phyloP scores from a whole-genome alignment of 2,888 invertebrate species.

The Caenorhabditis sp. region DNA sequence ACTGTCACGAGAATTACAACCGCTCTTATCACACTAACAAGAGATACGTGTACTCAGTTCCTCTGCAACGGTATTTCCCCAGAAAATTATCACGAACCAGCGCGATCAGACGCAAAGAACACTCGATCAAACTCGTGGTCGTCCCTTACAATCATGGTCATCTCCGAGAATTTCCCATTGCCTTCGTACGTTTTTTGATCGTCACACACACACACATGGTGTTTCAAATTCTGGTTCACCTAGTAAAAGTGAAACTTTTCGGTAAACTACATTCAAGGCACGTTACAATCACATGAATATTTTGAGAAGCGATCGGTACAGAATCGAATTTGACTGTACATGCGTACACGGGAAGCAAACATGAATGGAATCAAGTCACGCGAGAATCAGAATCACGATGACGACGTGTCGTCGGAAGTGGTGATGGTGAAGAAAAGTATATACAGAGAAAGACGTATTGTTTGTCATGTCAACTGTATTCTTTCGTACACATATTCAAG shows the following conservation, averaged over 20 bases:
- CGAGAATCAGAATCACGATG: slow-evolving; percentile 6
- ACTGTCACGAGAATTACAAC: slow-evolving; percentile 40
- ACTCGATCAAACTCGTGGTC: slow-evolving; percentile 52
- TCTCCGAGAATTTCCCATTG: slow-evolving; percentile 8
- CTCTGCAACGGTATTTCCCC: slow-evolving; percentile 48
- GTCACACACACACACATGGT: slow-evolving; percentile 10
- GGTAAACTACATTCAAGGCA: slow-evolving; percentile 19
- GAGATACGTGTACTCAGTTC: slow-evolving; percentile 32
- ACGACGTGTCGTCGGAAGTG: slow-evolving; percentile 11
- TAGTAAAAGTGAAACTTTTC: slow-evolving; percentile 1
- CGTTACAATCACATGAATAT: slow-evolving; percentile 53
- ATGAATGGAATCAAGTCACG: slow-evolving; percentile 57
- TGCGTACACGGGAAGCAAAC: slow-evolving; percentile 41
- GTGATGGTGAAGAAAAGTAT: slow-evolving; percentile 30
- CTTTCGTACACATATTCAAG: slow-evolving; percentile 17
- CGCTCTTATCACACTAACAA: slow-evolving; percentile 38
- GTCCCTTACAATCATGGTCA: slow-evolving; percentile 1
- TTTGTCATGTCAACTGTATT: slow-evolving; percentile 50
- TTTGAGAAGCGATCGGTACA: slow-evolving; percentile 25
- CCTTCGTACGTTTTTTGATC: slow-evolving; percentile 29
- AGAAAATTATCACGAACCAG: slow-evolving; percentile 57
- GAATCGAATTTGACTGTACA: slow-evolving; percentile 44
- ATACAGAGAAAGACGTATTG: slow-evolving; percentile 38
- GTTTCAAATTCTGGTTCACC: neutral
- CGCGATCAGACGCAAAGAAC: slow-evolving; percentile 62